Percentiles rank a stretch among this genome's conserved stretches.
Evolutionary conservation across 2,888 invertebrate genomes (phyloP).

Genomic region (Lasioglossum marginatum): DNA sequence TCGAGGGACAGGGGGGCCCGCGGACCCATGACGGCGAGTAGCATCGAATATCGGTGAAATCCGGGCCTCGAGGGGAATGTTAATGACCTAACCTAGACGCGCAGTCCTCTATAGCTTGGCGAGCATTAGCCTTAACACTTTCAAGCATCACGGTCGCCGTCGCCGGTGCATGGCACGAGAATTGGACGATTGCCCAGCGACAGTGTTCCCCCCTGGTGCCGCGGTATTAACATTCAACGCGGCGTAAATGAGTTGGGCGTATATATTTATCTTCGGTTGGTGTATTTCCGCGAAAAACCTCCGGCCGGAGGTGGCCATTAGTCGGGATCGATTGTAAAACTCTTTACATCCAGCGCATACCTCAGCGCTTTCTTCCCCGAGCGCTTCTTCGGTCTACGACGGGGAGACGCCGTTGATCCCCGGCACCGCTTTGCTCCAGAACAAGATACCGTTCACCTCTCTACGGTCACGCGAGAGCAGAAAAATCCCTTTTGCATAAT

Average conservation of each 20-base stretch:
- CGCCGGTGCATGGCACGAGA: slow-evolving; percentile 48
- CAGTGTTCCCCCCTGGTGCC: slow-evolving; percentile 53
- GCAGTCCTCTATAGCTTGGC: slow-evolving; percentile 29
- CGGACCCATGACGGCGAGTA: slow-evolving; percentile 12
- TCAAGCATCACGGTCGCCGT: slow-evolving; percentile 60
- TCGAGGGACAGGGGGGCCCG: neutral
- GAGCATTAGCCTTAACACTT: slow-evolving; percentile 68
- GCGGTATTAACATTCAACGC: slow-evolving; percentile 57
- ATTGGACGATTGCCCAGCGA: slow-evolving; percentile 68
- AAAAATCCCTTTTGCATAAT: slow-evolving; percentile 40
- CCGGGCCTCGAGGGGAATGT: slow-evolving; percentile 34
- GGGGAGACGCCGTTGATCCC: neutral
- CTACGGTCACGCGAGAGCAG: neutral
- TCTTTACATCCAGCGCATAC: slow-evolving; percentile 23
- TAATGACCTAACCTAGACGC: slow-evolving; percentile 48
- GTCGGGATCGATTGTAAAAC: slow-evolving; percentile 34
- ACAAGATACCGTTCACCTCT: slow-evolving; percentile 11
- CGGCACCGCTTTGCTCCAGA: neutral
- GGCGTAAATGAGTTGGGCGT: slow-evolving; percentile 48
- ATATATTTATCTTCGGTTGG: slow-evolving; percentile 60
- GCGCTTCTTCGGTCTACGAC: neutral
- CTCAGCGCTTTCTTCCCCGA: neutral
- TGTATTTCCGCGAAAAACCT: slow-evolving; percentile 55
- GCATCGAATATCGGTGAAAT: slow-evolving; percentile 21
- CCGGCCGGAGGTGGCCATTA: neutral